phyloP scores from a whole-genome alignment of 1,140 invertebrate species.

The Cyclina sinensis region DNA sequence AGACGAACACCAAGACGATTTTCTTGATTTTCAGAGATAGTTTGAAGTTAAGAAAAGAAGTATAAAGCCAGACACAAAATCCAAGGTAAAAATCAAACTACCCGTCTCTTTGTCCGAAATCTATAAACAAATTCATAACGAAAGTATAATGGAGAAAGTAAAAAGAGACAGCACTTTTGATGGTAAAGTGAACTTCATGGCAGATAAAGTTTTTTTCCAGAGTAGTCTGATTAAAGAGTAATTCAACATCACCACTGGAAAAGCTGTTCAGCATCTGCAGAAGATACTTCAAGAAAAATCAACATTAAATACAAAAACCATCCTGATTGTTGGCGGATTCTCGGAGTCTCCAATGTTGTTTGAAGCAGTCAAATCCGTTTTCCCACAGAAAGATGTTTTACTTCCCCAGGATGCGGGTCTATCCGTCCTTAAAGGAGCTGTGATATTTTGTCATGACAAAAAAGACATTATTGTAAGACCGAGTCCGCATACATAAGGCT shows the following conservation, averaged over 20 bases:
- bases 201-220: conserved; percentile 23
- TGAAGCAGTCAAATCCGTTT: conserved; percentile 6
- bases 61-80: background rate
- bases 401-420: conserved; percentile 50
- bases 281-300: background rate
- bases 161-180: conserved; percentile 45
- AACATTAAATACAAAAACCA: background rate
- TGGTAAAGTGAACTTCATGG: too few species aligned
- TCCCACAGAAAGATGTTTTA: conserved; percentile 42
- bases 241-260: background rate
- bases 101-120: background rate
- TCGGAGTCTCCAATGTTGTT: conserved; percentile 53
- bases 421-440: conserved; percentile 61
- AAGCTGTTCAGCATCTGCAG: conserved; percentile 24
- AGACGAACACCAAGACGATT: background rate
- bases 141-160: conserved; percentile 1
- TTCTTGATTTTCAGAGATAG: background rate
- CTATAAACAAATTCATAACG: background rate
- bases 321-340: conserved; percentile 58
- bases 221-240: background rate
- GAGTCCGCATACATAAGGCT: conserved; percentile 17
- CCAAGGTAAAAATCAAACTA: background rate
- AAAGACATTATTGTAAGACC: conserved; percentile 9
- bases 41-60: conserved; percentile 44
- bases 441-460: conserved; percentile 53